These are phyloP conservation scores for Drosophila elegans DNA, from an alignment of 1,140 invertebrate genomes.

Conservation along the genomic window DNA sequence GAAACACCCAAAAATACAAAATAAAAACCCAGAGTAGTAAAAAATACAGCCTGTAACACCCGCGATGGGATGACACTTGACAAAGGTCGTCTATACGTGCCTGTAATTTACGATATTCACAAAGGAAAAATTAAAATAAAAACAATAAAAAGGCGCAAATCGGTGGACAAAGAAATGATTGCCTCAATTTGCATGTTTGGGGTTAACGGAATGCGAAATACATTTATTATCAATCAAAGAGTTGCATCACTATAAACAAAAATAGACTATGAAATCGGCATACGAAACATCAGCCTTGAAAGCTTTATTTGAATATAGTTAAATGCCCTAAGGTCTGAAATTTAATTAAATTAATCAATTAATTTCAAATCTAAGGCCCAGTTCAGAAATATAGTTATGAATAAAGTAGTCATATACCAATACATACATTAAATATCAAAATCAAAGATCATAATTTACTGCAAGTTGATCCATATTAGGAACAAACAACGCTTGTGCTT, in stretches of 20 bases:
- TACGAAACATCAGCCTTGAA: background rate
- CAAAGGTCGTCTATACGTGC: conserved; percentile 54
- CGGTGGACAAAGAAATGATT: conserved; percentile 49
- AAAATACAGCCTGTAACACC: conserved; percentile 34
- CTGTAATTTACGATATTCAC: conserved; percentile 51
- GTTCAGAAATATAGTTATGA: too few species aligned
- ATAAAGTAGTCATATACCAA: too few species aligned
- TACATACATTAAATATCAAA: too few species aligned
- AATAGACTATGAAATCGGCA: background rate
- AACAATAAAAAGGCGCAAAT: conserved; percentile 27
- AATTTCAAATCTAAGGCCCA: too few species aligned
- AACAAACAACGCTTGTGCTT: background rate
- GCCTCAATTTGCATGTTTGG: conserved; percentile 56
- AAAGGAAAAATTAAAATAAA: conserved; percentile 23
- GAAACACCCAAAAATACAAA: conserved; percentile 58
- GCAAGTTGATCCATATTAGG: background rate
- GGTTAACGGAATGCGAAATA: conserved; percentile 48
- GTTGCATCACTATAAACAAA: conserved; percentile 42
- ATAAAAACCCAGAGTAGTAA: conserved; percentile 9
- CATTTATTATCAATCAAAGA: conserved; percentile 44
- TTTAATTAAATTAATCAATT: too few species aligned
- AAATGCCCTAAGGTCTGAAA: background rate
- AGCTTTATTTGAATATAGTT: background rate
- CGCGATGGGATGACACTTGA: conserved; percentile 30
- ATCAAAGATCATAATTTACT: background rate